Conservation (phyloP, 2,797 vertebrate species). For the Scolopax bukidnonensis region DNA sequence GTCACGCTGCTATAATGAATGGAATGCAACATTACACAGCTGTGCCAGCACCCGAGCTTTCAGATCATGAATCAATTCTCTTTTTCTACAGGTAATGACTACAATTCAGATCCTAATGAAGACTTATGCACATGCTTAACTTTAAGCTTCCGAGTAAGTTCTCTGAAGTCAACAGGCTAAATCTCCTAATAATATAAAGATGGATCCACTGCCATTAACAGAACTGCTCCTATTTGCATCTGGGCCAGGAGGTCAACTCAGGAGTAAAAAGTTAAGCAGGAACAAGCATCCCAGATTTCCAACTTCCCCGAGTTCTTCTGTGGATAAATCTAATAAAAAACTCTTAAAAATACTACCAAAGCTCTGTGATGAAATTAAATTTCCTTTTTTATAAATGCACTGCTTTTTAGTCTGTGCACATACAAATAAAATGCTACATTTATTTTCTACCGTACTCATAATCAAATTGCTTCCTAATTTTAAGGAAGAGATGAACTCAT, state of each 20-base stretch:
- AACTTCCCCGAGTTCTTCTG: not conserved
- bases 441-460: not conserved
- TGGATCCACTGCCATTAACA: not conserved
- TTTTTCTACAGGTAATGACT: not conserved
- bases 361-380: not conserved
- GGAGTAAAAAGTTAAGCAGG: not conserved
- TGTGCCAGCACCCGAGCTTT: constrained; percentile 9
- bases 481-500: not conserved
- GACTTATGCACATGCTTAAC: constrained; percentile 1
- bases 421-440: not conserved
- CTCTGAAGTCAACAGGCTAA: constrained; percentile 26
- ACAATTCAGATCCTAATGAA: constrained; percentile 12
- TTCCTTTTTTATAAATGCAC: not conserved
- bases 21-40: not conserved
- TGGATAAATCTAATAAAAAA: not conserved
- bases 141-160: constrained; percentile 16
- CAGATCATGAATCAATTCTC: not conserved
- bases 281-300: not conserved
- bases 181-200: not conserved
- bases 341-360: not conserved
- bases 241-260: not conserved
- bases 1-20: not conserved
- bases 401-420: not conserved
- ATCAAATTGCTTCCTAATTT: not conserved
- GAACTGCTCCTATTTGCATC: not conserved